Base-by-base conservation (phyloP, 2,888 invertebrate species). In the Amphimallon solstitiale region DNA sequence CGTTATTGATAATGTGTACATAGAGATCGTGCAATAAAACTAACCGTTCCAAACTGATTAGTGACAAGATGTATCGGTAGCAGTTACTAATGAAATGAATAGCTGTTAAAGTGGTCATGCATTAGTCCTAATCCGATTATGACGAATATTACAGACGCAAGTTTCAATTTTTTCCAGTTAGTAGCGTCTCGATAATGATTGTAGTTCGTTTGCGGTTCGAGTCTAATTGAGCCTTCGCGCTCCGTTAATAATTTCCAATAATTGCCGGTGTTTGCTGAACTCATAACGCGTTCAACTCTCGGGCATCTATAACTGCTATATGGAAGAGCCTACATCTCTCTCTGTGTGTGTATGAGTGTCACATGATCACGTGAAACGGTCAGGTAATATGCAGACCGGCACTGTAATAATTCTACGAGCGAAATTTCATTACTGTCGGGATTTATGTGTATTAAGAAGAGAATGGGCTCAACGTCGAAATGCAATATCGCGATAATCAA, bases 161-260 rank as follows among this genome's bases (percentile, higher is more conserved):
- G 62, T 56, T 63, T 66, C 62, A 63, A 54, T 66, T 66, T 66
- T 66, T 66, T 54, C 66, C 45, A 56, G 63, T 71, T 71, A 71
- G 71, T 70, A 67, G 51, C 68, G 65, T 63, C 65, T 62, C 69
- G 71, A 70, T 71, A 71, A 70, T 71, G 69, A 68, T 67, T 59
- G 63, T 46, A 63, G 68, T 69, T 73, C 71, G 74, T 74, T 74
- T 71, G 71, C 73, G 68, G 68, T 61, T 54, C 56, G 59, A 68
- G 63, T 71, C 74, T 74, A 74, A 74, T 74, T 74, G 73, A 71
- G 67, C 67, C 69, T 73, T 72, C 71, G 73, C 72, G 70, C 68
- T 65, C 65, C 65, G 69, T 68, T 72, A 71, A 73, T 73, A 66
- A 71, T 65, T 54, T 71, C 70, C 72, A 70, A 73, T 73, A 72